phyloP scores from a whole-genome alignment of 2,113 vertebrate species.

The Microtus ochrogaster region DNA sequence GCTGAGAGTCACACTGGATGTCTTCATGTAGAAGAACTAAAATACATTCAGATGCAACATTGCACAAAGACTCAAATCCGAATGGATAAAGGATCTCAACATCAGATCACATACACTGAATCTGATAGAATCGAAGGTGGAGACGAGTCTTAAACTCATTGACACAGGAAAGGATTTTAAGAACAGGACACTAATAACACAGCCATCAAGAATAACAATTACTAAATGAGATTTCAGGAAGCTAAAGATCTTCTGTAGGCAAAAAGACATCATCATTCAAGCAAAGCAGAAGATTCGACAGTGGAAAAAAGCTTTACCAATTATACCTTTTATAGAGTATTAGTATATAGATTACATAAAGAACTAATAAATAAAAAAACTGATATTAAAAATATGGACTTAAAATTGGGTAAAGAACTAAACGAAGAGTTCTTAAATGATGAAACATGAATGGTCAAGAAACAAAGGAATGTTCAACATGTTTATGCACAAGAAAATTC shows the following conservation, averaged over 20 bases:
- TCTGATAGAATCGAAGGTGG: neutral
- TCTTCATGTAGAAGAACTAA: neutral
- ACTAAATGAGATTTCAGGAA: neutral
- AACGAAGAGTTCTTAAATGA: too few species aligned
- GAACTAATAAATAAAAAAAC: too few species aligned
- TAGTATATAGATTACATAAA: neutral
- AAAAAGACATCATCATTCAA: neutral
- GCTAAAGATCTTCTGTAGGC: neutral
- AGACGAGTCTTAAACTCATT: neutral
- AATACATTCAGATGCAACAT: too few species aligned
- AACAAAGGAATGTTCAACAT: too few species aligned
- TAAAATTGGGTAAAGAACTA: too few species aligned
- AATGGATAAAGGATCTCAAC: neutral
- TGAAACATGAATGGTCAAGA: too few species aligned
- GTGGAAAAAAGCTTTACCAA: neutral
- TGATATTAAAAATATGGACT: too few species aligned
- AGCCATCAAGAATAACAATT: neutral
- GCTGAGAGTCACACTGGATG: neutral
- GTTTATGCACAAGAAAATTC: too few species aligned
- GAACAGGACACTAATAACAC: too few species aligned
- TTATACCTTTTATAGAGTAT: neutral
- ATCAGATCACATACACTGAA: neutral
- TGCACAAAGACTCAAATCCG: neutral
- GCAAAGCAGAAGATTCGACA: neutral
- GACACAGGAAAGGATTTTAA: neutral